These are phyloP conservation scores for Anthonomus grandis DNA, from an alignment of 1,140 invertebrate genomes.

Conservation along the genomic window DNA sequence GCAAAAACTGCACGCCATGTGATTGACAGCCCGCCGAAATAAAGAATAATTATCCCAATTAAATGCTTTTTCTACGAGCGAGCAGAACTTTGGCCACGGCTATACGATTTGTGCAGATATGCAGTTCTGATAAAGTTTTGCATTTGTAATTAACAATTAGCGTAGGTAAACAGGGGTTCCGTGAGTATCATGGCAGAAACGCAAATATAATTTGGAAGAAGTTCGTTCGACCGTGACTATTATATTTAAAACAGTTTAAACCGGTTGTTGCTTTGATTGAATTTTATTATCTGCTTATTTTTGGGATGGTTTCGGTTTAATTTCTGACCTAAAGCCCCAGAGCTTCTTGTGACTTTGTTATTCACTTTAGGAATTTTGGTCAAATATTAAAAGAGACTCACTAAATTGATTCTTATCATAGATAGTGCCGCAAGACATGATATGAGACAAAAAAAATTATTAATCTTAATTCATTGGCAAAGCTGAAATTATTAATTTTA, in stretches of 20 bases:
- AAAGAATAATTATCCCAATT: conserved; percentile 25
- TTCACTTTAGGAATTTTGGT: background rate
- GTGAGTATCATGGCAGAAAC: conserved; percentile 11
- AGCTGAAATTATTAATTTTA: background rate
- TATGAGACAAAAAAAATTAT: no score
- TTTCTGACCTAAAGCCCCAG: background rate
- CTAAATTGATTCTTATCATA: no score
- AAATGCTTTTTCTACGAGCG: conserved; percentile 1
- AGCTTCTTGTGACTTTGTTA: background rate
- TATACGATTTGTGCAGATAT: conserved; percentile 10
- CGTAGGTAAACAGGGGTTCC: conserved; percentile 18
- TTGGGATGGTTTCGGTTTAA: background rate
- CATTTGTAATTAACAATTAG: conserved; percentile 20
- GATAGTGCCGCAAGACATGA: no score
- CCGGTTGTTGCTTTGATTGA: background rate
- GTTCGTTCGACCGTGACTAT: conserved; percentile 6
- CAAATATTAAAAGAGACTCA: background rate
- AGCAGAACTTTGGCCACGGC: conserved; percentile 6
- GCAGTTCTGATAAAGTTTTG: conserved; percentile 10
- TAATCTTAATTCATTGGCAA: no score
- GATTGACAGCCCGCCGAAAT: conserved; percentile 27
- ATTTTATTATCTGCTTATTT: background rate
- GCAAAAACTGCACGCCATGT: conserved; percentile 28
- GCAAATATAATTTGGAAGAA: conserved; percentile 14
- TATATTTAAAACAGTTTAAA: background rate